phyloP scores from a whole-genome alignment of 1,140 invertebrate species.

The Drosophila athabasca region DNA sequence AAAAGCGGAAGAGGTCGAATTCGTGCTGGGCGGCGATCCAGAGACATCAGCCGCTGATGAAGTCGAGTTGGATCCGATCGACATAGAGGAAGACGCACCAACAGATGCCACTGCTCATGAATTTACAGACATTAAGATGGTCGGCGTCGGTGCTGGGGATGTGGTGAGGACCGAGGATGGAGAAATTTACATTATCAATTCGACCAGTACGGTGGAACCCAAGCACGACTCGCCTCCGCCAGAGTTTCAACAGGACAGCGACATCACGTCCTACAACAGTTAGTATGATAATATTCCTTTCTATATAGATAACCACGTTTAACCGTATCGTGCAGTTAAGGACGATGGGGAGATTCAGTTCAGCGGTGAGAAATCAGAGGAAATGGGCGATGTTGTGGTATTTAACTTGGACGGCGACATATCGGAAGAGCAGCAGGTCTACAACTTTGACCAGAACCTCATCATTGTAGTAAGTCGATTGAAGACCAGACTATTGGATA shows the following conservation, averaged over 20 bases:
- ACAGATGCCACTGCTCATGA: conserved; percentile 5
- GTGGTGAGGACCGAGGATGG: conserved; percentile 49
- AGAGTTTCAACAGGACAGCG: conserved; percentile 46
- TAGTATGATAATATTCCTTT: conserved; percentile 4
- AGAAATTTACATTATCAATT: conserved; percentile 65
- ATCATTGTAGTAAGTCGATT: conserved; percentile 54
- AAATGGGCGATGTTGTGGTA: conserved; percentile 58
- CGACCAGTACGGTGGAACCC: conserved; percentile 18
- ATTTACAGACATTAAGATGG: conserved; percentile 48
- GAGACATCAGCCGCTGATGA: conserved; percentile 6
- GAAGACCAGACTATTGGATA: fast-evolving
- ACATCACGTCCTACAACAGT: conserved; percentile 73
- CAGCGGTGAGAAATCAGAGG: conserved; percentile 47
- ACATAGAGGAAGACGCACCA: conserved; percentile 31
- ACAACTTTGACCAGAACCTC: conserved; percentile 55
- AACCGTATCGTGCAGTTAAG: conserved; percentile 43
- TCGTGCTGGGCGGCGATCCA: neutral
- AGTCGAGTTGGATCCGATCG: conserved; percentile 22
- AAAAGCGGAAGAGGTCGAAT: conserved; percentile 3
- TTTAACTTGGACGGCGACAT: conserved; percentile 73
- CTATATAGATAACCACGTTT: neutral
- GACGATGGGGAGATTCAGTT: conserved; percentile 77
- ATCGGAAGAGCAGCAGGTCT: conserved; percentile 51
- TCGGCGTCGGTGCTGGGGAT: conserved; percentile 21
- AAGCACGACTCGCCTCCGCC: conserved; percentile 28